phyloP scores from a whole-genome alignment of 2,797 vertebrate genomes.

The Peromyscus aztecus region DNA sequence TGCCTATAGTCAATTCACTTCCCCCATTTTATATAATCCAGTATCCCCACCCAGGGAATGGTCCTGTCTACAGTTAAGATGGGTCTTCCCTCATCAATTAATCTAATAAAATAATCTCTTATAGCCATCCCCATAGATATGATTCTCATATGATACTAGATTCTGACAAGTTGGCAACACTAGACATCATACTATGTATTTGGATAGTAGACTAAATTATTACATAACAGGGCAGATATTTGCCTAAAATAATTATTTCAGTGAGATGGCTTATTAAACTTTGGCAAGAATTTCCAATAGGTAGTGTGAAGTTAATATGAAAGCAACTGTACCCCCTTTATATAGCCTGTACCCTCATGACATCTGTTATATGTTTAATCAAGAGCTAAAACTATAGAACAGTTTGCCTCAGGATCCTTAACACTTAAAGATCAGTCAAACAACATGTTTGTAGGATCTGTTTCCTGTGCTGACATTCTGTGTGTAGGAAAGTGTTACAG shows the following conservation, averaged over 20 bases:
- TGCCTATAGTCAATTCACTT: not conserved
- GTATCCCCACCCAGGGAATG: not conserved
- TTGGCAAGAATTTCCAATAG: not conserved
- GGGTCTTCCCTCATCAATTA: not conserved
- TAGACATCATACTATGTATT: not conserved
- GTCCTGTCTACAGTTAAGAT: not conserved
- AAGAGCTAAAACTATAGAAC: not conserved
- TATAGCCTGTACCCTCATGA: not conserved
- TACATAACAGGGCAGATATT: slow-evolving; percentile 20
- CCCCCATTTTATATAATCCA: not conserved
- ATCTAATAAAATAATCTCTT: not conserved
- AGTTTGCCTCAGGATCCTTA: not conserved
- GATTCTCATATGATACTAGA: not conserved
- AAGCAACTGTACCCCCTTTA: not conserved
- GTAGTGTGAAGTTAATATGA: not conserved
- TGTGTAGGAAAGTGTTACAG: no score
- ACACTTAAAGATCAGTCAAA: not conserved
- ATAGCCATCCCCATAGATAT: no score
- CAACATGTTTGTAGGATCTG: not conserved
- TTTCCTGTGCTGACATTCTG: not conserved
- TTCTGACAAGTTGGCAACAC: not conserved
- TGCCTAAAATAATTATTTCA: slow-evolving; percentile 1
- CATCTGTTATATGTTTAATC: no score
- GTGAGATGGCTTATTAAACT: not conserved
- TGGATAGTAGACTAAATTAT: slow-evolving; percentile 41